phyloP scores from a whole-genome alignment of 1,140 invertebrate genomes.

The Fopius arisanus region DNA sequence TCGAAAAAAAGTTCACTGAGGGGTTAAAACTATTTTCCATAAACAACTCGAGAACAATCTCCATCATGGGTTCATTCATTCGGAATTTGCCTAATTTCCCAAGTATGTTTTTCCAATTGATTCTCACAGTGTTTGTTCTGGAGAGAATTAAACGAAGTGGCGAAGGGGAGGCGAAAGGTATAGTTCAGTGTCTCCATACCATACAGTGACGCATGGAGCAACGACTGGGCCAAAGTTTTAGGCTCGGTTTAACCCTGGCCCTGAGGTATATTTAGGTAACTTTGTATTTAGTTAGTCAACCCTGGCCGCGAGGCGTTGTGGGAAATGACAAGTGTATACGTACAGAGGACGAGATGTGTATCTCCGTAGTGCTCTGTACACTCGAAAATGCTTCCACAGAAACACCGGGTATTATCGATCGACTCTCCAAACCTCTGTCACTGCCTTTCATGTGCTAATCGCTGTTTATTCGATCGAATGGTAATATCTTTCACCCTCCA shows the following conservation, averaged over 20 bases:
- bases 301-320: slow-evolving; percentile 60
- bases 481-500: neutral
- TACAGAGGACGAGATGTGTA: slow-evolving; percentile 24
- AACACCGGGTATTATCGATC: slow-evolving; percentile 31
- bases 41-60: slow-evolving; percentile 47
- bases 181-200: neutral
- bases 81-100: slow-evolving; percentile 44
- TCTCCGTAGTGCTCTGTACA: slow-evolving; percentile 18
- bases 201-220: neutral
- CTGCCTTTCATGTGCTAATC: slow-evolving; percentile 56
- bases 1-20: neutral
- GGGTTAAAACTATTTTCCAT: slow-evolving; percentile 54
- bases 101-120: slow-evolving; percentile 61
- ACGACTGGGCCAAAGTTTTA: slow-evolving; percentile 42
- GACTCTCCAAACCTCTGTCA: slow-evolving; percentile 13
- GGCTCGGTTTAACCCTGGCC: slow-evolving; percentile 62
- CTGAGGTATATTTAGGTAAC: slow-evolving; percentile 55
- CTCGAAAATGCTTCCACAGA: neutral
- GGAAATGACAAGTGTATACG: slow-evolving; percentile 59
- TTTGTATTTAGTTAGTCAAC: slow-evolving; percentile 65
- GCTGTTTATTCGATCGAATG: slow-evolving; percentile 53
- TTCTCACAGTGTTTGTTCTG: slow-evolving; percentile 49
- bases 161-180: neutral
- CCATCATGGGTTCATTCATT: slow-evolving; percentile 24
- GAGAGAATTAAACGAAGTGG: slow-evolving; percentile 20